These are phyloP conservation scores for Anneissia japonica DNA, from an alignment of 35 echinoderm and acorn worm species.

Conservation along the genomic window DNA sequence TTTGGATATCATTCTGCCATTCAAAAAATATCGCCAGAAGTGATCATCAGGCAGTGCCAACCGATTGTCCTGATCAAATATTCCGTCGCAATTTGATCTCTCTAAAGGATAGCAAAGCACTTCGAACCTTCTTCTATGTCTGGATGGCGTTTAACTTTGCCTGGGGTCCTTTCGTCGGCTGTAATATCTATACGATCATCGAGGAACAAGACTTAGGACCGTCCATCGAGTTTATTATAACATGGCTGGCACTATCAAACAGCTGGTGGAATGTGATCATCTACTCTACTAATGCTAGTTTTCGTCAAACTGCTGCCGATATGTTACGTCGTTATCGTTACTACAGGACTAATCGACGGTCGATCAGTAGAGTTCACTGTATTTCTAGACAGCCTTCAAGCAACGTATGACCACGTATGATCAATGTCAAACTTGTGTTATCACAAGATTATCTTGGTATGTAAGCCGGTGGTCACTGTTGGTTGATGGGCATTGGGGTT, in stretches of 20 bases:
- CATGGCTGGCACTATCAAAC: constrained; percentile 12
- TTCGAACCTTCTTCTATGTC: background rate
- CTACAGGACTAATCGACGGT: no score
- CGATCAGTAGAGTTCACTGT: no score
- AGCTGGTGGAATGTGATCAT: constrained; percentile 32
- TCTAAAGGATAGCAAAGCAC: background rate
- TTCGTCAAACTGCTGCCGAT: background rate
- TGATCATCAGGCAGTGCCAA: no score
- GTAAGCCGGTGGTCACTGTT: no score
- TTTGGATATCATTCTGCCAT: background rate
- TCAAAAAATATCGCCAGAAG: background rate
- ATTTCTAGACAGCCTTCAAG: no score
- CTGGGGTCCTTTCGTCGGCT: background rate
- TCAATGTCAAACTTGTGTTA: no score
- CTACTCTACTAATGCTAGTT: background rate
- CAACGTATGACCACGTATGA: no score
- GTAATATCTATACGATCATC: background rate
- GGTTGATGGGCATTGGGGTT: no score
- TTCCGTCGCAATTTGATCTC: background rate
- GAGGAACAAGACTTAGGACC: background rate
- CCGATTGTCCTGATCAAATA: no score
- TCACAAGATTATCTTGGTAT: no score
- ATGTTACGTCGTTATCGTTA: background rate
- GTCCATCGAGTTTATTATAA: background rate
- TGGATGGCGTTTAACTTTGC: constrained; percentile 12